Base-by-base conservation (phyloP, 2,888 invertebrate species). In the Trachelus tabidus region DNA sequence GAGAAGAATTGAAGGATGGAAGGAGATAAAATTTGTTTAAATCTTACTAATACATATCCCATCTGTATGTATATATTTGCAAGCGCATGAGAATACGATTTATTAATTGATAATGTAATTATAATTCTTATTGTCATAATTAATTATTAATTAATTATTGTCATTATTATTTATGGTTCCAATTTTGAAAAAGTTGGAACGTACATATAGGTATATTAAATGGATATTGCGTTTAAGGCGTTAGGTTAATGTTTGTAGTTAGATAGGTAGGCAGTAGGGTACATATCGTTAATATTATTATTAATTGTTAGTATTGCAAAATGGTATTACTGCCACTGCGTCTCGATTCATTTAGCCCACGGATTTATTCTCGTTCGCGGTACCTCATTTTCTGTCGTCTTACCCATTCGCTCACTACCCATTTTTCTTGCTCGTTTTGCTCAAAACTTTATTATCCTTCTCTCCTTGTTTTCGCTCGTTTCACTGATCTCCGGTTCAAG, bases 61-160 rank as follows among this genome's bases (percentile, higher is more conserved):
- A 87, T 87, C 88, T 89, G 85, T 90, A 87, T 91, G 90, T 91
- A 91, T 90, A 90, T 91, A 91, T 89, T 89, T 89, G 89, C 87
- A 87, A 85, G 79, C 79, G 82, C 82, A 86, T 86, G 83, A 85
- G 80, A 85, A 85, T 84, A 87, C 84, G 81, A 85, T 87, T 85
- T 83, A 85, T 86, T 83, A 77, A 84, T 84, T 82, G 75, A 84
- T 84, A 81, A 84, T 87, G 81, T 86, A 82, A 85, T 86, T 84
- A 85, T 81, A 79, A 84, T 84, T 82, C 79, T 83, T 81, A 83
- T 78, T 85, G 82, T 75, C 80, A 82, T 80, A 81, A 81, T 83
- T 23, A 34, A 79, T 76, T 74, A 77, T 71, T 73, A 78, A 68
- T 77, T 83, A 82, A 85, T 84, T 84, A 83, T 83, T 79, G 80